Conservation (phyloP, 2,797 vertebrate genomes). For the Threskiornis aethiopicus region DNA sequence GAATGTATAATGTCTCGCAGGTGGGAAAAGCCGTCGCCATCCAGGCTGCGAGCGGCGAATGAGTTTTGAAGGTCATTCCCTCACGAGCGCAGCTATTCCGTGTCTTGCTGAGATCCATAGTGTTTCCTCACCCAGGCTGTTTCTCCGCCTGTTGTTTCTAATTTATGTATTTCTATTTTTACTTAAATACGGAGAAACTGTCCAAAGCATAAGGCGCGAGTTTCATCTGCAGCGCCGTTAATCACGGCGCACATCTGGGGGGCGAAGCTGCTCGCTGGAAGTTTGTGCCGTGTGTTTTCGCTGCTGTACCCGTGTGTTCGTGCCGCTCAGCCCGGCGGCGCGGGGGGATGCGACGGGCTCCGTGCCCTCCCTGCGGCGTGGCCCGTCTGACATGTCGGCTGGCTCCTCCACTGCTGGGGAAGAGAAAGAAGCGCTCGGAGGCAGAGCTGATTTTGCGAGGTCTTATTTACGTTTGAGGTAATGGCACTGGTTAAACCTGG, state of each 20-base stretch:
- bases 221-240: rapidly evolving
- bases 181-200: neutral
- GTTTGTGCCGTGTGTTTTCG: rapidly evolving
- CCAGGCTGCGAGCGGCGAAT: conserved; percentile 13
- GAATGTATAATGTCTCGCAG: conserved; percentile 4
- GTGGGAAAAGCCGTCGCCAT: neutral
- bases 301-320: neutral
- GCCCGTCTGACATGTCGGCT: neutral
- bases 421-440: neutral
- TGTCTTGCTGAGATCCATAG: neutral
- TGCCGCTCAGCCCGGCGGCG: rapidly evolving
- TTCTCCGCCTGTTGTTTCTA: neutral
- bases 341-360: rapidly evolving
- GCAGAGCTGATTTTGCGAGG: neutral
- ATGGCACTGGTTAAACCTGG: neutral
- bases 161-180: neutral
- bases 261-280: neutral
- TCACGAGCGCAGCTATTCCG: conserved; percentile 10
- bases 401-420: neutral
- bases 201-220: rapidly evolving
- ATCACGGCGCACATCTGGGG: rapidly evolving
- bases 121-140: neutral
- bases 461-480: neutral
- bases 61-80: conserved; percentile 78
- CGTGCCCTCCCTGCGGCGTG: rapidly evolving